Conservation (phyloP, 2,888 invertebrate species). For the Ophioninae sp. region DNA sequence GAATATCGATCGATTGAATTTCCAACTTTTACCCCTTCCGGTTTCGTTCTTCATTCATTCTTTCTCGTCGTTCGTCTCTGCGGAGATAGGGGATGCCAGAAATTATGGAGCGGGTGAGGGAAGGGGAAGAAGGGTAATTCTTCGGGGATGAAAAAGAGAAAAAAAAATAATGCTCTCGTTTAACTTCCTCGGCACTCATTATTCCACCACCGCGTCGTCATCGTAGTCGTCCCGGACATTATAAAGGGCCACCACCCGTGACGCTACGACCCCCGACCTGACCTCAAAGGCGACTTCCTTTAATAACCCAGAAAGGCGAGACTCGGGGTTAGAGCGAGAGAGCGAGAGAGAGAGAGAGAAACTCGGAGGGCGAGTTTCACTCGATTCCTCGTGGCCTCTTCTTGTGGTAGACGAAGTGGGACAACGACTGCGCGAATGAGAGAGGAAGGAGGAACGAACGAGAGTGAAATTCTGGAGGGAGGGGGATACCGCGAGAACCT, state of each 20-base stretch:
- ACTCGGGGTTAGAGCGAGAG: slow-evolving; percentile 63
- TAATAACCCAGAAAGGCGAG: slow-evolving; percentile 76
- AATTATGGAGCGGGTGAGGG: not conserved
- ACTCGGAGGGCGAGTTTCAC: slow-evolving; percentile 52
- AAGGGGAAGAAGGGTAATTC: slow-evolving; percentile 72
- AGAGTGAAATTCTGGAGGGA: slow-evolving; percentile 44
- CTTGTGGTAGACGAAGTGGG: slow-evolving; percentile 59
- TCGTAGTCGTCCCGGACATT: slow-evolving; percentile 46
- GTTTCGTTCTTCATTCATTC: slow-evolving; percentile 25
- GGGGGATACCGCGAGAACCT: slow-evolving; percentile 68
- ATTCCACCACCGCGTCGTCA: slow-evolving; percentile 68
- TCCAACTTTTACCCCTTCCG: not conserved
- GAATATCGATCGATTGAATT: too few relatives aligned
- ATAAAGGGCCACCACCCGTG: slow-evolving; percentile 47
- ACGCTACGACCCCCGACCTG: slow-evolving; percentile 77
- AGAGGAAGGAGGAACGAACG: slow-evolving; percentile 51
- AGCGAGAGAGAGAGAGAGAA: slow-evolving; percentile 65
- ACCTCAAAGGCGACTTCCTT: slow-evolving; percentile 78
- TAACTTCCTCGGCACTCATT: slow-evolving; percentile 79
- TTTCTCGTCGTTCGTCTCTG: slow-evolving; percentile 22
- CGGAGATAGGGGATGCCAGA: slow-evolving; percentile 33
- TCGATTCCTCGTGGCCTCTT: slow-evolving; percentile 58
- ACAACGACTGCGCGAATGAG: slow-evolving; percentile 53
- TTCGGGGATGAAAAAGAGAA: slow-evolving; percentile 76
- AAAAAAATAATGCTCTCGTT: slow-evolving; percentile 79